Base-by-base conservation (phyloP, 2,113 vertebrate genomes). In the Podocnemis expansa region DNA sequence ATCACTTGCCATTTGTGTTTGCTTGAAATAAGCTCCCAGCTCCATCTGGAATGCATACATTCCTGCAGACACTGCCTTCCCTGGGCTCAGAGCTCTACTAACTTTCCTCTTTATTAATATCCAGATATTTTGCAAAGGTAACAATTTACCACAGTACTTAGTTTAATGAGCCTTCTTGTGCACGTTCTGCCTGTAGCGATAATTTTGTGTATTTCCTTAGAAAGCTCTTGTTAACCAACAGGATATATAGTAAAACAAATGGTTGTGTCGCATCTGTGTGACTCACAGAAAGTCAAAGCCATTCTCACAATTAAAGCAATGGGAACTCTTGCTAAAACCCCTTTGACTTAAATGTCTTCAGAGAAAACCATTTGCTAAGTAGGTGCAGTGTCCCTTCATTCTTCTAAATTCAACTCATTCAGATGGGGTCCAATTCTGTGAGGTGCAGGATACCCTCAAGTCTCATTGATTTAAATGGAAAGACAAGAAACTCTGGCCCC, bases 81-180 rank as follows among this genome's bases (percentile, higher is more conserved):
- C 1, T 2, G 73, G 14, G 80, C 91, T 84, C 92, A 88, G 84
- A 92, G 88, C 58, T 17, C 0, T 54, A 78, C 89, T 95, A 79
- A 0, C 78, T 80, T 82, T 85, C 81, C 27, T 95, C 29, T 91
- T 56, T 45, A n/a, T 87, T 93, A 94, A 91, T 80, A 92, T 3
- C 88, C 63, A 2, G 87, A 82, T 12, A 95, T 95, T 94, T 96
- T 96, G 91, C 94, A 94, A 94, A 96, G 96, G 91, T 22, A 94
- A 84, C 91, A 90, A 92, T 94, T 97, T 90, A 94, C 96, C 93
- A 95, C 88, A 95, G 95, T 85, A 90, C 92, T 97, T 89, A 96
- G 95, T 89, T 92, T 96, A 97, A 96, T 95, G 91, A 97, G 93
- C 94, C 93, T 93, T 92, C 93, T 91, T 95, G 91, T 94, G 96